phyloP scores from a whole-genome alignment of 2,888 invertebrate species.

The Diplolepis rosae region DNA sequence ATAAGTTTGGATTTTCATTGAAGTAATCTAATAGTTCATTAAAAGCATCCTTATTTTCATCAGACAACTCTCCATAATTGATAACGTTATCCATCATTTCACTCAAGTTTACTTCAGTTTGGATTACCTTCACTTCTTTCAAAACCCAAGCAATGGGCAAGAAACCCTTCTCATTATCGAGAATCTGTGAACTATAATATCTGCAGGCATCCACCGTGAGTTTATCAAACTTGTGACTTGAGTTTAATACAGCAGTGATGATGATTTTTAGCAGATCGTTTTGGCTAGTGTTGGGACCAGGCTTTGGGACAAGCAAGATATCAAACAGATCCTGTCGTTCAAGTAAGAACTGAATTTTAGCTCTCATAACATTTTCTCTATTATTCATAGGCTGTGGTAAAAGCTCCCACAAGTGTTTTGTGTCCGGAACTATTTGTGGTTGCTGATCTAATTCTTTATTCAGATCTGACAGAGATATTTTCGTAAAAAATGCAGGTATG shows the following conservation, averaged over 20 bases:
- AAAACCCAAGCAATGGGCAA: slow-evolving; percentile 31
- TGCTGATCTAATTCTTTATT: background rate
- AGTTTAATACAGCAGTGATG: background rate
- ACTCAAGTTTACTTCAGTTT: slow-evolving; percentile 35
- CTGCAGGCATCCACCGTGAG: background rate
- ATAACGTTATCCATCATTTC: slow-evolving; percentile 44
- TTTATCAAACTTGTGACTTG: background rate
- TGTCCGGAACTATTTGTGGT: background rate
- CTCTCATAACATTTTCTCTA: background rate
- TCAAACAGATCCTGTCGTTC: background rate
- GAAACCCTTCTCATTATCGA: background rate
- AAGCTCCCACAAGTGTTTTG: background rate
- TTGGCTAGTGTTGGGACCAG: background rate
- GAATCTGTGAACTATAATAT: slow-evolving; percentile 33
- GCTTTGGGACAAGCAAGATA: background rate
- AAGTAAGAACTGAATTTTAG: background rate
- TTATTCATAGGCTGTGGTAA: background rate
- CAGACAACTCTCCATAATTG: slow-evolving; percentile 43
- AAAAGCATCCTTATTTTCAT: slow-evolving; percentile 41
- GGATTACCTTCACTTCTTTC: slow-evolving; percentile 32
- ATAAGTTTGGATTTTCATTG: slow-evolving; percentile 40
- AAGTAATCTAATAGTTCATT: slow-evolving; percentile 46
- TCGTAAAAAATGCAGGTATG: slow-evolving; percentile 30
- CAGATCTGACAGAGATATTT: slow-evolving; percentile 22
- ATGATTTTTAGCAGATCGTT: background rate